Evolutionary conservation across 1,140 invertebrate species (phyloP).

Genomic region (Sitobion miscanthi): DNA sequence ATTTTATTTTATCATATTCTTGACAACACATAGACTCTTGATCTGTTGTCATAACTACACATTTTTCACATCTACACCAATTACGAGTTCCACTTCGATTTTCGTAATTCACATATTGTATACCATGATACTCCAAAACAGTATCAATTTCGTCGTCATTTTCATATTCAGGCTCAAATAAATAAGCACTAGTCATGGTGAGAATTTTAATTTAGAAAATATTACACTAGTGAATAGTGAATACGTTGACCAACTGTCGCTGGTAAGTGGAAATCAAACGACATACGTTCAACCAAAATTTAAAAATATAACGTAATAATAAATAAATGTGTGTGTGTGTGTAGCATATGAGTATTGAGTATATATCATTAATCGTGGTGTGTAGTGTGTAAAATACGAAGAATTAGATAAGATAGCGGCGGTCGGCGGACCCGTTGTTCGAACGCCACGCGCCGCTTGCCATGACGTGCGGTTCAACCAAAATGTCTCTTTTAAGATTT

Average conservation of each 20-base stretch:
- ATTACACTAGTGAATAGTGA: constrained; percentile 6
- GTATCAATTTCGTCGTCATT: neutral
- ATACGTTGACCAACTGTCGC: neutral
- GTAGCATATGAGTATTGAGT: too few relatives aligned
- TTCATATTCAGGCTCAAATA: neutral
- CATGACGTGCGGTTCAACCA: neutral
- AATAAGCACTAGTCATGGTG: constrained; percentile 11
- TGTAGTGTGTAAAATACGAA: too few relatives aligned
- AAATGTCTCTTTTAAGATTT: constrained; percentile 15
- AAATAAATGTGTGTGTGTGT: neutral
- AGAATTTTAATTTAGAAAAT: constrained; percentile 5
- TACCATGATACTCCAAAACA: neutral
- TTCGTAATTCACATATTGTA: neutral
- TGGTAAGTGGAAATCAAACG: neutral
- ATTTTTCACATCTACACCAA: neutral
- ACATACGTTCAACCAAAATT: constrained; percentile 2
- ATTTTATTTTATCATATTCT: neutral
- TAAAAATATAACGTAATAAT: constrained; percentile 25
- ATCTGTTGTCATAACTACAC: neutral
- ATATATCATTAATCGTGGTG: neutral
- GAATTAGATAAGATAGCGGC: too few relatives aligned
- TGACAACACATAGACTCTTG: neutral
- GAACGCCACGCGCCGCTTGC: neutral
- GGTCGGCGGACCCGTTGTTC: too few relatives aligned
- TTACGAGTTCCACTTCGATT: neutral